Evolutionary conservation across 92 coral and sea anemone species (phyloP).

Genomic region (Pocillopora grandis): DNA sequence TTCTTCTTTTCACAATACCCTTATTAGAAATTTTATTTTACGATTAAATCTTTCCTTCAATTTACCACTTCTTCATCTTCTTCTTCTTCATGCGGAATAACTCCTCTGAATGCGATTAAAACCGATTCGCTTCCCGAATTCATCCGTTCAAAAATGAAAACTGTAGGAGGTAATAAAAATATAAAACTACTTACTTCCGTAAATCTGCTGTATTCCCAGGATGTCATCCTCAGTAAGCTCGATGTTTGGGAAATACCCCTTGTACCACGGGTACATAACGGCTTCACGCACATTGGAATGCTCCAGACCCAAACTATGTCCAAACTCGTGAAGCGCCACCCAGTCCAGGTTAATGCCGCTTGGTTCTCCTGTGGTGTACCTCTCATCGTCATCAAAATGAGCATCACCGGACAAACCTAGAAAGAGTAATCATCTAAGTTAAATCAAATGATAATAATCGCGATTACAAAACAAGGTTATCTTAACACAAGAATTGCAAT

Average conservation of each 20-base stretch:
- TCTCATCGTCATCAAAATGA: conserved; percentile 72
- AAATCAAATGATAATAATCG: too few relatives aligned
- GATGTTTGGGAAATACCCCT: conserved; percentile 67
- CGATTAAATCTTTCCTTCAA: too few relatives aligned
- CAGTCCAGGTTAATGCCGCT: conserved; percentile 83
- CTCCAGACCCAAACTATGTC: conserved; percentile 82
- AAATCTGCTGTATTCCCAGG: conserved; percentile 64
- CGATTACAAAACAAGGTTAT: neutral
- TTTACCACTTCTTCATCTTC: too few relatives aligned
- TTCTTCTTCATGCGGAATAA: too few relatives aligned
- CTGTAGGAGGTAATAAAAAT: too few relatives aligned
- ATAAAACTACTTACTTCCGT: conserved; percentile 46
- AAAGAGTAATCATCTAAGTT: neutral
- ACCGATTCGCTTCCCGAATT: too few relatives aligned
- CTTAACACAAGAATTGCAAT: too few relatives aligned
- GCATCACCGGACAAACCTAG: conserved; percentile 77
- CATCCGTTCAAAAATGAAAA: too few relatives aligned
- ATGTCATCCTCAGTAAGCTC: conserved; percentile 72
- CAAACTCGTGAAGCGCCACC: conserved; percentile 93
- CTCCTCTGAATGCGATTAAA: too few relatives aligned
- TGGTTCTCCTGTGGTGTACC: conserved; percentile 47
- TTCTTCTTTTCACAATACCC: too few relatives aligned
- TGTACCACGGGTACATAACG: conserved; percentile 91
- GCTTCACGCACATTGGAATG: conserved; percentile 75
- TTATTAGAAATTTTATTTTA: too few relatives aligned